A percentile compares a stretch with the other conserved stretches of the same genome.
phyloP scores from a whole-genome alignment of 2,888 invertebrate genomes.

The Limnephilus lunatus region DNA sequence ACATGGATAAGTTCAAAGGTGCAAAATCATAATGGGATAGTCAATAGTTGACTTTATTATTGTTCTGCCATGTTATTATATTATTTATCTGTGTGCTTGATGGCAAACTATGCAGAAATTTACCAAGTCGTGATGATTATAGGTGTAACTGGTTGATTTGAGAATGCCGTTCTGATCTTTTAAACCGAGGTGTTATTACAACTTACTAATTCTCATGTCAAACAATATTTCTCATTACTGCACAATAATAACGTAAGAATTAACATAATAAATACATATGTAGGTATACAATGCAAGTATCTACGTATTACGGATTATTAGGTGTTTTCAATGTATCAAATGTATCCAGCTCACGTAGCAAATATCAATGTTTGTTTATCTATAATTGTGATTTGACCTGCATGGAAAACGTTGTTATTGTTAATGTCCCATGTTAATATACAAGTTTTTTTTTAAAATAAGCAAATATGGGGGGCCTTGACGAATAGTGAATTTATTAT shows the following conservation, averaged over 20 bases:
- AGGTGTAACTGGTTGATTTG: not conserved
- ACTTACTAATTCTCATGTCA: not conserved
- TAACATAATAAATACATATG: not conserved
- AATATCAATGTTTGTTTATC: not conserved
- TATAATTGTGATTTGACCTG: not conserved
- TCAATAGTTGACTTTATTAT: not conserved
- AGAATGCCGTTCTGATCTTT: not conserved
- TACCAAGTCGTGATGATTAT: not conserved
- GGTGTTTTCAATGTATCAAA: not conserved
- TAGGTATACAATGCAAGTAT: not conserved
- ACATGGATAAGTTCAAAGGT: conserved; percentile 36
- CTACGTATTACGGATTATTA: not conserved
- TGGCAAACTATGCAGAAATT: not conserved
- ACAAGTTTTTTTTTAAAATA: not conserved
- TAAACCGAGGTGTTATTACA: not conserved
- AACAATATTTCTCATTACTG: not conserved
- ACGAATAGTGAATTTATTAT: not conserved
- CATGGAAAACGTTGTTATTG: not conserved
- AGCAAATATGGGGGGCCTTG: not conserved
- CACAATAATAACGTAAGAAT: not conserved
- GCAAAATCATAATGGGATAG: conserved; percentile 2
- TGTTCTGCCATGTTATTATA: not conserved
- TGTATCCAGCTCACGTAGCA: not conserved
- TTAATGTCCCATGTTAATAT: not conserved
- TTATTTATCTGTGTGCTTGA: not conserved